Percentiles rank a stretch among this genome's conserved stretches.
phyloP scores from a whole-genome alignment of 2,113 vertebrate species.

The Datnioides undecimradiatus region DNA sequence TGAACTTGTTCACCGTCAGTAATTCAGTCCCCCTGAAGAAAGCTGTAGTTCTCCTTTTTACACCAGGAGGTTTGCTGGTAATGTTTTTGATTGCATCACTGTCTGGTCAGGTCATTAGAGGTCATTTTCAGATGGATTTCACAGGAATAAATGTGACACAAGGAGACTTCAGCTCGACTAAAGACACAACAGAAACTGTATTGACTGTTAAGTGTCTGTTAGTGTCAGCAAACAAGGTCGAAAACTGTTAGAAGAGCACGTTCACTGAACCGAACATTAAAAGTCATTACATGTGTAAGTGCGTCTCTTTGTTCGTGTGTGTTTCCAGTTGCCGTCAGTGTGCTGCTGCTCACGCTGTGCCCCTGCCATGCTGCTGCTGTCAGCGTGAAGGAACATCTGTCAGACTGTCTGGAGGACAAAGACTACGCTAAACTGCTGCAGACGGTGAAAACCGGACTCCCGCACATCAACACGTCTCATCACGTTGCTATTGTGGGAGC shows the following conservation, averaged over 20 bases:
- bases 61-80: neutral
- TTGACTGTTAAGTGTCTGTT: too few species aligned
- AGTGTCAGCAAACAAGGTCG: too few species aligned
- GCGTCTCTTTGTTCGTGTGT: neutral
- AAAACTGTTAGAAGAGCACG: too few species aligned
- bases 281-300: too few species aligned
- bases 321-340: neutral
- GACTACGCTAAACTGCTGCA: conserved; percentile 33
- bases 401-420: conserved; percentile 39
- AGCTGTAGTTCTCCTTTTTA: neutral
- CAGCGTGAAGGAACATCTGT: conserved; percentile 11
- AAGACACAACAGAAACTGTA: too few species aligned
- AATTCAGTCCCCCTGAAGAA: neutral
- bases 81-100: neutral
- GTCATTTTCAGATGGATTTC: neutral
- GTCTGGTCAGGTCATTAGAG: neutral
- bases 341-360: conserved; percentile 13
- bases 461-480: rapidly evolving
- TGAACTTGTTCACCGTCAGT: neutral
- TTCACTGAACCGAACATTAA: too few species aligned
- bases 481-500: conserved; percentile 59
- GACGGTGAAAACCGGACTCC: neutral
- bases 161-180: too few species aligned
- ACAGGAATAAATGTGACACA: neutral
- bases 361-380: neutral